Percentiles rank a stretch among this genome's conserved stretches.
Evolutionary conservation across 2,113 vertebrate genomes (phyloP).

Genomic region (Atrichornis clamosus): DNA sequence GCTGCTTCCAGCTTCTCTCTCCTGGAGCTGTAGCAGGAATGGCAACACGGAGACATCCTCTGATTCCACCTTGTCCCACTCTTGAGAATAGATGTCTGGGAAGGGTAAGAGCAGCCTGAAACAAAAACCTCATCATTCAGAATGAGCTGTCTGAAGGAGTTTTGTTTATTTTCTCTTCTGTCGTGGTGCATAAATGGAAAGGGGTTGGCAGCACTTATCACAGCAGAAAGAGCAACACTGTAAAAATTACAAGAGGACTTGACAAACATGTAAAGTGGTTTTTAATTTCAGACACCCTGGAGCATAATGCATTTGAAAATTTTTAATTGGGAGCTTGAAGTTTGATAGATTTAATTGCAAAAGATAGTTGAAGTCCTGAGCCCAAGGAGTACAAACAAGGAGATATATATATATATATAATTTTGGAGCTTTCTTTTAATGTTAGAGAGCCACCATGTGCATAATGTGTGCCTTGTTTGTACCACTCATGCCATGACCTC

Average conservation of each 20-base stretch:
- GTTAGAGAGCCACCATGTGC: constrained; percentile 59
- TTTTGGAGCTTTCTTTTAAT: constrained; percentile 41
- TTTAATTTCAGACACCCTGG: constrained; percentile 52
- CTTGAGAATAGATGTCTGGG: not conserved
- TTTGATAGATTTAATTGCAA: constrained; percentile 62
- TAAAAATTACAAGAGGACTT: constrained; percentile 14
- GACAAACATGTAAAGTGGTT: constrained; percentile 40
- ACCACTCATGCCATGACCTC: not conserved
- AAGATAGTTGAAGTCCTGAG: constrained; percentile 33
- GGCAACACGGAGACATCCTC: not conserved
- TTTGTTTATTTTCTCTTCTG: not conserved
- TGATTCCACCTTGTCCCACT: not conserved
- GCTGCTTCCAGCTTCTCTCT: not conserved
- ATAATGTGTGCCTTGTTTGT: not conserved
- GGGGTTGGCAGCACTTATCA: constrained; percentile 15
- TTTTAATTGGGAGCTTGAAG: constrained; percentile 58
- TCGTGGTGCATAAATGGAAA: not conserved
- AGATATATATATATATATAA: not conserved
- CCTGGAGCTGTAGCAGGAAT: not conserved
- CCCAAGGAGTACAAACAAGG: not conserved
- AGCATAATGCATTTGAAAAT: constrained; percentile 52
- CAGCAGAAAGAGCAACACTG: constrained; percentile 20
- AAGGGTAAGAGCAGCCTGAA: not conserved
- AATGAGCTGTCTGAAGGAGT: not conserved
- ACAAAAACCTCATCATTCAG: not conserved